These are phyloP conservation scores for Oscheius onirici DNA, from an alignment of 2,888 invertebrate genomes.

Conservation along the genomic window DNA sequence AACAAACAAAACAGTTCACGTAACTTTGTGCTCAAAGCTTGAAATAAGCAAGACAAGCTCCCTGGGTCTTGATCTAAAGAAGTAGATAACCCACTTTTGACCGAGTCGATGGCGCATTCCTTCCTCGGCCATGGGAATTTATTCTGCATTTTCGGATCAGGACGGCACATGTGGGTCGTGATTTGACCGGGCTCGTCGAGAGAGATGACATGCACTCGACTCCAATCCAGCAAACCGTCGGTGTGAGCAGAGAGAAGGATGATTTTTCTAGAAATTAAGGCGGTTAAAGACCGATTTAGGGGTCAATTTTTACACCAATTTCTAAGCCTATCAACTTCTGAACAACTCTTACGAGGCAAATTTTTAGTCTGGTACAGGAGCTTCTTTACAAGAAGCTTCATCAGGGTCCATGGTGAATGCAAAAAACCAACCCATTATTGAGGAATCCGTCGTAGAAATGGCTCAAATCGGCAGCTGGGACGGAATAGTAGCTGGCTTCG, in stretches of 20 bases:
- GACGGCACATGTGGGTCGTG: not conserved
- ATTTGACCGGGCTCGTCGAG: not conserved
- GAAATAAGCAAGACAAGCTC: too few relatives aligned
- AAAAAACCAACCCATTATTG: not conserved
- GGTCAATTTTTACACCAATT: too few relatives aligned
- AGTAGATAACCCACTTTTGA: not conserved
- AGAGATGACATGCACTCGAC: not conserved
- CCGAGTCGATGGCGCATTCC: not conserved
- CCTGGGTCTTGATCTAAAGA: too few relatives aligned
- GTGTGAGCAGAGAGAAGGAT: not conserved
- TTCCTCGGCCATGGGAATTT: not conserved
- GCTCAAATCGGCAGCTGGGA: not conserved
- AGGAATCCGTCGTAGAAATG: constrained; percentile 19
- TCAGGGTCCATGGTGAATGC: too few relatives aligned
- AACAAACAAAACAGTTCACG: too few relatives aligned
- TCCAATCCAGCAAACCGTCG: constrained; percentile 3
- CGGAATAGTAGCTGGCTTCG: not conserved
- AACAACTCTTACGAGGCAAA: too few relatives aligned
- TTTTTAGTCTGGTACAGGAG: too few relatives aligned
- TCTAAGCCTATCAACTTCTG: too few relatives aligned
- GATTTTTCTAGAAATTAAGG: not conserved
- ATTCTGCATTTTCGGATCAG: not conserved
- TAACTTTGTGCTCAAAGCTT: too few relatives aligned
- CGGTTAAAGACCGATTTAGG: too few relatives aligned
- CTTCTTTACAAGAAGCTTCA: too few relatives aligned